Evolutionary conservation across 2,888 invertebrate species (phyloP).

Genomic region (Eilema depressum): DNA sequence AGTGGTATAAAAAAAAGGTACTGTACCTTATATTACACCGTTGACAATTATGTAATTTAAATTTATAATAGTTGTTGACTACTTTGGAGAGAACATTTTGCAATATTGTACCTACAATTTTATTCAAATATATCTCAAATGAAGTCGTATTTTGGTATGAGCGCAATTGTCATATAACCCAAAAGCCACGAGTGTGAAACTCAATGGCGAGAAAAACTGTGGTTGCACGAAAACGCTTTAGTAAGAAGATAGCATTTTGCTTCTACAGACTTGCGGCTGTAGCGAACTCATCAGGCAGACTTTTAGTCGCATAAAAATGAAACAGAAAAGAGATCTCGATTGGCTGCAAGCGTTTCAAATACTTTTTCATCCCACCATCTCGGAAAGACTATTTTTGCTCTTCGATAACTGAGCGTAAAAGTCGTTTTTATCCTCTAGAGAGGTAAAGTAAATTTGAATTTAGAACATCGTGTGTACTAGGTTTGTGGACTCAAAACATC

Average conservation of each 20-base stretch:
- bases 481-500: too few relatives aligned
- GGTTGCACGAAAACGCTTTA: conserved; percentile 37
- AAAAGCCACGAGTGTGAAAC: conserved; percentile 48
- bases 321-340: neutral
- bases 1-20: too few relatives aligned
- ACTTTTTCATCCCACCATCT: too few relatives aligned
- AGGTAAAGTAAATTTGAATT: too few relatives aligned
- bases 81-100: neutral
- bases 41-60: too few relatives aligned
- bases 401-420: too few relatives aligned
- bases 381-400: too few relatives aligned
- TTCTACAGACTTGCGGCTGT: conserved; percentile 29
- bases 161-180: conserved; percentile 29
- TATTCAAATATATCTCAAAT: conserved; percentile 5
- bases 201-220: conserved; percentile 48
- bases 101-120: conserved; percentile 1
- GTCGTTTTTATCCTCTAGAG: too few relatives aligned
- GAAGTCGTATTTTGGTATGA: conserved; percentile 17
- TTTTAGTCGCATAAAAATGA: neutral
- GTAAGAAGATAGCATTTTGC: conserved; percentile 42
- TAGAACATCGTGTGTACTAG: too few relatives aligned
- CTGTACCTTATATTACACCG: too few relatives aligned
- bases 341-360: neutral
- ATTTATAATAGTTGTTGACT: neutral
- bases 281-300: neutral